Evolutionary conservation across 2,888 invertebrate species (phyloP), one percentile per base, ranked within the genome.

Genomic region (Torymus aiolomorphi): DNA sequence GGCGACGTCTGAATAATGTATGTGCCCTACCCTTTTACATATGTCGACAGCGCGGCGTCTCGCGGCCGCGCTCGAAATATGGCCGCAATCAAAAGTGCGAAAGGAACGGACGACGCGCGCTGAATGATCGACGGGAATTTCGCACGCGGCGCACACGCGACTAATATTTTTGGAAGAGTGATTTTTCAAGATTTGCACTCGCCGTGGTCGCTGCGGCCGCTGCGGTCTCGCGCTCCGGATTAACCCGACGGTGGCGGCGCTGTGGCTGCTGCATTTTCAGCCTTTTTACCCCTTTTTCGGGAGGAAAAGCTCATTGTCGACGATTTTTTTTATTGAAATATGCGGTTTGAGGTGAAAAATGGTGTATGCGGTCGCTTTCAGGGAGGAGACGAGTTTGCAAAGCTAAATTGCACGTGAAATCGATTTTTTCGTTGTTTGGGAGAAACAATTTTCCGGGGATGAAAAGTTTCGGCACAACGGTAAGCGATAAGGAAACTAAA

Each of bases 11-110:
- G 76, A 80, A 80, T 76, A 76, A 76, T 79, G 65, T n/a, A 76
- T 76, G 24, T 42, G 11, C 78, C n/a, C 59, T 61, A 3, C 31
- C 31, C 18, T 24, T 62, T 73, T 62, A 16, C 70, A 63, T 51
- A 57, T 51, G 66, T 24, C 56, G 57, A 12, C 20, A 51, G 12
- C 69, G 56, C 51, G 57, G 20, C 59, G 67, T 31, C 31, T 75
- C 61, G 24, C 51, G 57, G 51, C 59, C 62, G 18, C 31, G 70
- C 61, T 18, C 73, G 76, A 77, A 73, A 80, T 80, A 73, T 77
- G 59, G 51, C 16, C 51, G 76, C 69, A 76, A 80, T 80, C 73
- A 80, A 76, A 80, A 77, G 76, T 69, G 80, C 76, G 73, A 77
- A 76, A 63, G 71, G 62, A 76, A 76, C 66, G 57, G 57, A 57